Conservation (phyloP, 2,113 vertebrate genomes). For the Andinoacara biseriatus region DNA sequence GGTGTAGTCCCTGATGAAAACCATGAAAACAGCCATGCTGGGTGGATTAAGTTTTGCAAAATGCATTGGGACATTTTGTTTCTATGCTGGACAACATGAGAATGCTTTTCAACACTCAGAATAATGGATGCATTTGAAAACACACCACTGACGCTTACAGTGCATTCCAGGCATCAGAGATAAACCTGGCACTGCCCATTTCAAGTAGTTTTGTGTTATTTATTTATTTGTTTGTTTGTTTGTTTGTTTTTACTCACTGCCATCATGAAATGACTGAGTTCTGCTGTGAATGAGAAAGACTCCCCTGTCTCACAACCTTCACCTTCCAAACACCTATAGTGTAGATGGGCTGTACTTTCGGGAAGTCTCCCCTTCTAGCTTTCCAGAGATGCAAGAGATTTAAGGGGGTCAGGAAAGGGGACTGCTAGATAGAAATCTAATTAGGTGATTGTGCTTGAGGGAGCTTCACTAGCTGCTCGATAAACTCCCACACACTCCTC, state of each 20-base stretch:
- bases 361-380: constrained; percentile 58
- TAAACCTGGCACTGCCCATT: constrained; percentile 11
- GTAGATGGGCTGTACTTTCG: constrained; percentile 59
- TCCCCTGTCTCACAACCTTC: constrained; percentile 67
- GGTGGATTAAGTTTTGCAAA: not conserved
- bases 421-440: constrained; percentile 79
- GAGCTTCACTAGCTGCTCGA: constrained; percentile 74
- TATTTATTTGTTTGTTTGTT: constrained; percentile 25
- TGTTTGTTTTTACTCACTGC: not conserved
- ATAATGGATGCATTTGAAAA: constrained; percentile 22
- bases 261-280: constrained; percentile 23
- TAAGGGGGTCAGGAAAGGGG: constrained; percentile 77
- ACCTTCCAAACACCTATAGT: constrained; percentile 45
- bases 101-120: constrained; percentile 3
- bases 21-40: not conserved
- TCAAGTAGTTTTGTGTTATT: constrained; percentile 16
- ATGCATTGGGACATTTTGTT: not conserved
- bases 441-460: constrained; percentile 81
- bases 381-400: constrained; percentile 69
- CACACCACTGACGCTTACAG: not conserved
- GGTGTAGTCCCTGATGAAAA: not conserved
- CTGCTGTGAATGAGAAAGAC: constrained; percentile 45
- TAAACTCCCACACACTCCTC: constrained; percentile 76
- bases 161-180: constrained; percentile 24
- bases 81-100: not conserved